Conservation (phyloP, 2,797 vertebrate genomes). For the Sarcoramphus papa region DNA sequence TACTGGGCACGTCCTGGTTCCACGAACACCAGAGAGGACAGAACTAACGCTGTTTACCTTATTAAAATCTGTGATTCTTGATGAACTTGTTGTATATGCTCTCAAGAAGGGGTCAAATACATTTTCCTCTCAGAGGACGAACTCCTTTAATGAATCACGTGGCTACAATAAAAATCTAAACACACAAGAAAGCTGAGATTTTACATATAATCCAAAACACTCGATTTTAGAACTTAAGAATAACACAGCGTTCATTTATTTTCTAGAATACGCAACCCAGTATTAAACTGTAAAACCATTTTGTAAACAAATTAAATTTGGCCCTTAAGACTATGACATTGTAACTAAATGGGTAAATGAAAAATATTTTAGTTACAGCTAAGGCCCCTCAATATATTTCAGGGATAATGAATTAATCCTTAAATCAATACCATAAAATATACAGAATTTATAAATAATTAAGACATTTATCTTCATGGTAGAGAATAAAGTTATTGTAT, state of each 20-base stretch:
- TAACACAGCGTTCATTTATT: slow-evolving; percentile 31
- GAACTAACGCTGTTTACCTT: slow-evolving; percentile 60
- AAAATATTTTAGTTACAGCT: slow-evolving; percentile 68
- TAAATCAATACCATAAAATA: slow-evolving; percentile 61
- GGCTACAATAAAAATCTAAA: slow-evolving; percentile 21
- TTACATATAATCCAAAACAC: neutral
- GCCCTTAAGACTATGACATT: slow-evolving; percentile 17
- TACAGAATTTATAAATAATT: slow-evolving; percentile 71
- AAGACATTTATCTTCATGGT: slow-evolving; percentile 69
- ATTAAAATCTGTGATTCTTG: slow-evolving; percentile 62
- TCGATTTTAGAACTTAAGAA: neutral
- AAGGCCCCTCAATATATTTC: slow-evolving; percentile 60
- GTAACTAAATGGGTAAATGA: slow-evolving; percentile 67
- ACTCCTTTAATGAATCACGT: neutral
- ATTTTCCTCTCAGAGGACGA: slow-evolving; percentile 53
- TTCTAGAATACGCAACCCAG: neutral
- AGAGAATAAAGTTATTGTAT: slow-evolving; percentile 64
- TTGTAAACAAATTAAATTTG: slow-evolving; percentile 44
- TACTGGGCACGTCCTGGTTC: slow-evolving; percentile 73
- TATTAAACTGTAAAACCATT: slow-evolving; percentile 13
- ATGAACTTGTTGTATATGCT: slow-evolving; percentile 46
- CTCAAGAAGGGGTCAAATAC: slow-evolving; percentile 48
- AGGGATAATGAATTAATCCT: slow-evolving; percentile 64
- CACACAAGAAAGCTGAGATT: slow-evolving; percentile 1
- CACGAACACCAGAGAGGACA: slow-evolving; percentile 70